Conservation (phyloP, 1,140 invertebrate species). For the Penaeus indicus region DNA sequence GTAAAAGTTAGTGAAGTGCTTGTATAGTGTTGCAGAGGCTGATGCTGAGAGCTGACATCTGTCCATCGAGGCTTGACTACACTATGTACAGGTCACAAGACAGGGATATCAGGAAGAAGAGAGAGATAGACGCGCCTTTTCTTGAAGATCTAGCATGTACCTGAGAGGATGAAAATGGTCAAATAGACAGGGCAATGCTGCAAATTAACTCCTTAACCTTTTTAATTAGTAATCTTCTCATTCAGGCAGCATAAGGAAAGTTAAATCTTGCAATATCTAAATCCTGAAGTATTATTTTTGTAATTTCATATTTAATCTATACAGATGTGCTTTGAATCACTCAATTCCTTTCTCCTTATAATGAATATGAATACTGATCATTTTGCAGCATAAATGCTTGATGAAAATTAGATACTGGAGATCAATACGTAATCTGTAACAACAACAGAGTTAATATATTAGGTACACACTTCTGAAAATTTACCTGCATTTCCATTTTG, state of each 20-base stretch:
- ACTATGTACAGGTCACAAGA: slow-evolving; percentile 27
- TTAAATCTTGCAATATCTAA: too few relatives aligned
- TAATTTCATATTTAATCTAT: neutral
- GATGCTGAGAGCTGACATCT: neutral
- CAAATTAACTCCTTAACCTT: neutral
- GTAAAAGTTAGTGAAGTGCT: too few relatives aligned
- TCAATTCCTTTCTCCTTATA: neutral
- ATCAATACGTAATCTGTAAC: too few relatives aligned
- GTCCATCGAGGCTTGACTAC: slow-evolving; percentile 6
- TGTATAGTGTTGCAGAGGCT: neutral
- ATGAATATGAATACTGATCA: too few relatives aligned
- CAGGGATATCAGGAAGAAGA: slow-evolving; percentile 17
- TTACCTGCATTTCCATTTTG: too few relatives aligned
- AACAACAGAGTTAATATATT: too few relatives aligned
- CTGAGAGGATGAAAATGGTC: neutral
- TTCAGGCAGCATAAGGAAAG: neutral
- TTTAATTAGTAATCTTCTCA: neutral
- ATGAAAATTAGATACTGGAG: too few relatives aligned
- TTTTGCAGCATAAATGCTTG: too few relatives aligned
- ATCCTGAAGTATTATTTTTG: too few relatives aligned
- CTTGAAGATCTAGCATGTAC: slow-evolving; percentile 26
- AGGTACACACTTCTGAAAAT: too few relatives aligned
- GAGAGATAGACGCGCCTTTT: slow-evolving; percentile 18
- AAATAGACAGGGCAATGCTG: neutral
- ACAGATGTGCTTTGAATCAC: neutral